Base-by-base conservation (phyloP, 2,888 invertebrate species). In the Seira musarum region DNA sequence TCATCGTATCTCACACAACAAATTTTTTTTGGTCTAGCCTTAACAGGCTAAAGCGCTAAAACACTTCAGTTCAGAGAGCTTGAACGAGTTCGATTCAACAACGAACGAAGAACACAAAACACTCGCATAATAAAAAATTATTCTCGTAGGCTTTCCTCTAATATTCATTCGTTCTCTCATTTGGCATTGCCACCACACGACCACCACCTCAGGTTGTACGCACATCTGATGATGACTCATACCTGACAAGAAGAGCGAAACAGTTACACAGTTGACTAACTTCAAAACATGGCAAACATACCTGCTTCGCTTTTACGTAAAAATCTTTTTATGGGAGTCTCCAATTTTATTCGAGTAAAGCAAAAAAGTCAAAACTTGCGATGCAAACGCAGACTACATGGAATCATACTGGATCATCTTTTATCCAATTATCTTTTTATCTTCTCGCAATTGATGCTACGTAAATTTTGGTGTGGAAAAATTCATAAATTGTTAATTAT, bases 211-310 rank as follows among this genome's bases (percentile, higher is more conserved):
- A 70, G 70, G 65, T 77, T 77, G 40, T 70, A 76, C 76, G 76
- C 76, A 76, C 76, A 78, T 78, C 77, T 78, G 77, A 78, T 65
- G 77, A 78, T 78, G 77, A 78, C 71, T 78, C 77, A 78, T 78
- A 65, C 71, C 77, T 71, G 64, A 57, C n/a, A 17, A 57, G 57
- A 17, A 57, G 57, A 57, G 57, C 60, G 67, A 74, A 57, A 78
- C 71, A 66, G 71, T 78, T 78, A 78, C 77, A 71, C 71, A 78
- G 77, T 78, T 71, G 77, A 78, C 77, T 71, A 78, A 78, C 77
- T 78, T 61, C 70, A 68, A 68, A 77, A 65, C 76, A 77, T n/a
- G 65, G 30, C 40, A 40, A 40, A 40, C 40, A 40, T 40, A 40
- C 40, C 40, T 40, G 40, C 40, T 40, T 35, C 63, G 5, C 57